Percentiles rank a stretch among this genome's conserved stretches.
These are phyloP conservation scores for Onychomys torridus DNA, from an alignment of 2,797 vertebrate species.

Conservation along the genomic window DNA sequence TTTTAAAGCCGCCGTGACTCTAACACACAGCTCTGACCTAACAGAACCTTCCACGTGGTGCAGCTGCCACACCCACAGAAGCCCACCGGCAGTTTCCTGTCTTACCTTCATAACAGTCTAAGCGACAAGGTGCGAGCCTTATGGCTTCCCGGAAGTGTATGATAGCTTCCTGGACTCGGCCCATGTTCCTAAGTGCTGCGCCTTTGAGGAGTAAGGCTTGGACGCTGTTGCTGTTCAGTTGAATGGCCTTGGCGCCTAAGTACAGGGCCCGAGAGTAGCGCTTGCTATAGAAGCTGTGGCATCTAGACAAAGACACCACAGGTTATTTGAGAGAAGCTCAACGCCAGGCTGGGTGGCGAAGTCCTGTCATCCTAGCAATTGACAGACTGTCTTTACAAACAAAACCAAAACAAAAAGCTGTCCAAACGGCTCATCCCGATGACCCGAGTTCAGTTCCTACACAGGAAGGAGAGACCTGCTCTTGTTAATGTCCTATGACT, in stretches of 20 bases:
- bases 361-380: neutral
- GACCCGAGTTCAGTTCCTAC: neutral
- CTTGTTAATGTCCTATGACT: neutral
- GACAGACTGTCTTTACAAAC: neutral
- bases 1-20: neutral
- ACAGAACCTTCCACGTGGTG: neutral
- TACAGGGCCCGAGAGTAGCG: constrained; percentile 97
- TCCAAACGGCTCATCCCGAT: neutral
- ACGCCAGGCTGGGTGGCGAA: neutral
- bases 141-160: constrained; percentile 99
- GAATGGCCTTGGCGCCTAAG: constrained; percentile 98
- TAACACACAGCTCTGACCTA: neutral
- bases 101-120: constrained; percentile 98
- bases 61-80: neutral
- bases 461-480: neutral
- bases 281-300: constrained; percentile 99
- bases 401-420: neutral
- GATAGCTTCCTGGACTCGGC: constrained; percentile 97
- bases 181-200: constrained; percentile 97
- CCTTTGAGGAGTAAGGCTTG: constrained; percentile 98
- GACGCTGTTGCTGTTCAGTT: constrained; percentile 98
- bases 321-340: neutral
- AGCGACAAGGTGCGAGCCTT: constrained; percentile 95
- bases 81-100: neutral
- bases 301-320: constrained; percentile 86